Evolutionary conservation across 37 sponge, comb jelly and placozoan genomes (phyloP).

Genomic region (Trichoplax adhaerens): DNA sequence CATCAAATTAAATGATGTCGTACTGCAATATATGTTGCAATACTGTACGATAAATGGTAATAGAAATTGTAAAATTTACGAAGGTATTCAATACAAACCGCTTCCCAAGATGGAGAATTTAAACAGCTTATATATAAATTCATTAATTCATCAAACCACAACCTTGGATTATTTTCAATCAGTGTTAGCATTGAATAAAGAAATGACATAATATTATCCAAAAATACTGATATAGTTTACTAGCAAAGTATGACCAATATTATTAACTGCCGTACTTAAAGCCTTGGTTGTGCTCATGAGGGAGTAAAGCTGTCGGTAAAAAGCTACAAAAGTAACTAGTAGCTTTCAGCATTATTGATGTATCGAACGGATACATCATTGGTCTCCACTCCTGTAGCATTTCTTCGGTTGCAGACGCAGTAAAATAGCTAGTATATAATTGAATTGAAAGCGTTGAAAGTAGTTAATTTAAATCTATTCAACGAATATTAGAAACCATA

Average conservation of each 20-base stretch:
- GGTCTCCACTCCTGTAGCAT: constrained; percentile 85
- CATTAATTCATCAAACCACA: constrained; percentile 81
- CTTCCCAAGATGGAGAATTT: constrained; percentile 10
- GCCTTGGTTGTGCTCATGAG: constrained; percentile 29
- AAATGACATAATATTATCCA: no score
- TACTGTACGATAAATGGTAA: no score
- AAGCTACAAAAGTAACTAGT: constrained; percentile 30
- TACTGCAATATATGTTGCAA: no score
- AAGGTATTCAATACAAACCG: neutral
- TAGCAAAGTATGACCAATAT: neutral
- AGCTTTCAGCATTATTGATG: constrained; percentile 30
- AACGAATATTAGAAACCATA: no score
- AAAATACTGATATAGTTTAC: neutral
- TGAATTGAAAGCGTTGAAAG: neutral
- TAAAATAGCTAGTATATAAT: constrained; percentile 53
- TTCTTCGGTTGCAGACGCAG: constrained; percentile 66
- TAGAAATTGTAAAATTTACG: no score
- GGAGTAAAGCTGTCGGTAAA: constrained; percentile 43
- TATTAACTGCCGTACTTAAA: constrained; percentile 17
- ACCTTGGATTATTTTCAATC: constrained; percentile 6
- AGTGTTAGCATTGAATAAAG: neutral
- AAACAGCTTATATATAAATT: constrained; percentile 34
- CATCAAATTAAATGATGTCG: no score
- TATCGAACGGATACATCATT: constrained; percentile 49
- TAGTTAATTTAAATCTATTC: no score